A percentile compares a stretch with the other conserved stretches of the same genome.
These are phyloP conservation scores for Thalassoma bifasciatum DNA, from an alignment of 2,113 vertebrate genomes.

Conservation along the genomic window DNA sequence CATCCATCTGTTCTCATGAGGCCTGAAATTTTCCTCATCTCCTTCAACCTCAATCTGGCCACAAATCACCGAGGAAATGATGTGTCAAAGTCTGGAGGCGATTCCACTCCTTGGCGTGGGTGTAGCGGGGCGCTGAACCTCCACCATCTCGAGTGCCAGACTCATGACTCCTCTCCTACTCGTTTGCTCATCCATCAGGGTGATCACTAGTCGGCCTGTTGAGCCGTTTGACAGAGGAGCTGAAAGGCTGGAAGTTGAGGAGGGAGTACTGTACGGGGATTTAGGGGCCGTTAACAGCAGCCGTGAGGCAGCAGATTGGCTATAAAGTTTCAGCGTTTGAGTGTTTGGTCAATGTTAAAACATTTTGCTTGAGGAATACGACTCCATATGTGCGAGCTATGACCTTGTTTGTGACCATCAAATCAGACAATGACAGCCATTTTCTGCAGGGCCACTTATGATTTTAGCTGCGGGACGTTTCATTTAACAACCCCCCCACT, in stretches of 20 bases:
- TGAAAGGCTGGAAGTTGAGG: slow-evolving; percentile 36
- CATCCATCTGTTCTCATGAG: slow-evolving; percentile 64
- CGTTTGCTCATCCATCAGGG: slow-evolving; percentile 71
- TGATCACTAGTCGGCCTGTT: slow-evolving; percentile 61
- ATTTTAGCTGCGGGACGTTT: slow-evolving; percentile 32
- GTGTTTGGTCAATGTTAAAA: slow-evolving; percentile 56
- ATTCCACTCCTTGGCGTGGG: slow-evolving; percentile 44
- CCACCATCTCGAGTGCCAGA: slow-evolving; percentile 34
- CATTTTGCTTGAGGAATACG: slow-evolving; percentile 47
- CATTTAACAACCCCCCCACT: slow-evolving; percentile 25
- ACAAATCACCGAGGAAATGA: slow-evolving; percentile 80
- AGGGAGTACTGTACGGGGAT: slow-evolving; percentile 20
- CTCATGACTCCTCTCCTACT: slow-evolving; percentile 53
- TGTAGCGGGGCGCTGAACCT: slow-evolving; percentile 49
- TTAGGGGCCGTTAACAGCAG: slow-evolving; percentile 26
- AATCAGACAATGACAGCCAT: slow-evolving; percentile 52
- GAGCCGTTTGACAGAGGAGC: slow-evolving; percentile 63
- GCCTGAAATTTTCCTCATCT: slow-evolving; percentile 59
- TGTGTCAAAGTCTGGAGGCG: slow-evolving; percentile 69
- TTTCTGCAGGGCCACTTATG: slow-evolving; percentile 42
- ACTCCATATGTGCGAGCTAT: slow-evolving; percentile 33
- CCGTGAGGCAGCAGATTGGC: slow-evolving; percentile 31
- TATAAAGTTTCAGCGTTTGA: slow-evolving; percentile 44
- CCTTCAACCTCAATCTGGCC: slow-evolving; percentile 71
- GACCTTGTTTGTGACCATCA: slow-evolving; percentile 66